Evolutionary conservation across 1,140 invertebrate genomes (phyloP), one percentile per base, ranked within the genome.

Genomic region (Drosophila rhopaloa): DNA sequence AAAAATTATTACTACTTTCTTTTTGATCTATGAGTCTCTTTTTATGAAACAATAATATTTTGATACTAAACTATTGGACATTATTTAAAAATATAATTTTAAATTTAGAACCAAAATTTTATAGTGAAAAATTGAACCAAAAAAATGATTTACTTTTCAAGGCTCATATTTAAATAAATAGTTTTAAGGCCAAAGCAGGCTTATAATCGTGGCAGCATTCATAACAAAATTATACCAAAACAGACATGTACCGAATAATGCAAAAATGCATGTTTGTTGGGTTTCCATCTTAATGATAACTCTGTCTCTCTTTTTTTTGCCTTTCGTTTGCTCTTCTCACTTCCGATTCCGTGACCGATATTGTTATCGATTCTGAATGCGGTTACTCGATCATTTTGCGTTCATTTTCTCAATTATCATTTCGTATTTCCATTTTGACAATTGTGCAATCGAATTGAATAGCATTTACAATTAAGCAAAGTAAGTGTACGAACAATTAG

Each of bases 391-490:
- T 67, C 55, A 50, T 61, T 82, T 88, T 76, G 38, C 62, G 70
- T 82, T 86, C 51, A 82, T 82, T 65, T 68, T 54, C 27, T 53
- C 59, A 43, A 65, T 82, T 78, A 58, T 82, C 43, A 65, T 81
- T 81, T 53, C 58, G 58, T 58, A 83, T 77, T 60, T 67, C 60
- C 65, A 62, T 67, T 48, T 63, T 55, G 41, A 59, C 41, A 65
- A 68, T 62, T 58, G 72, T 62, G 44, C 58, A 78, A 74, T 48
- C 54, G 60, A 74, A 78, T 79, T 51, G 61, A 81, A 76, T 79
- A 88, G 83, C 83, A 88, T 88, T 88, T 88, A 88, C 83, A 88
- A 89, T 89, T 88, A 89, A 89, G 83, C 83, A 88, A 88, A 88
- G 83, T 88, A 88, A 88, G 83, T 88, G 79, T 53, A 41, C 16